Conservation (phyloP, 2,888 invertebrate species). For the Aproaerema taeniolella region DNA sequence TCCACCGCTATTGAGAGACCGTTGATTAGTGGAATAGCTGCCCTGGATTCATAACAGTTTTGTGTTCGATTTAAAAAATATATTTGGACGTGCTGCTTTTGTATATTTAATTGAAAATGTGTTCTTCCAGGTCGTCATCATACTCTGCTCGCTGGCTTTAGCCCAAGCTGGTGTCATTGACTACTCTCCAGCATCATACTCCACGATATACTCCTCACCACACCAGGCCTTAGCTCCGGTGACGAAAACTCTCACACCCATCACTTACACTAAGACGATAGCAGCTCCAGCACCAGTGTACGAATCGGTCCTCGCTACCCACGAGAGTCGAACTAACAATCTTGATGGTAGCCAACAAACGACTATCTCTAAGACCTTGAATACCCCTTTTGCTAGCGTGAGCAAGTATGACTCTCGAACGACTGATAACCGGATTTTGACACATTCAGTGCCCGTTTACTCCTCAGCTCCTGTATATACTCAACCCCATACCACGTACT, state of each 20-base stretch:
- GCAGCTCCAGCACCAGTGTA: constrained; percentile 26
- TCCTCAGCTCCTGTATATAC: constrained; percentile 21
- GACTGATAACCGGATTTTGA: constrained; percentile 17
- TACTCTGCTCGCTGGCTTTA: constrained; percentile 28
- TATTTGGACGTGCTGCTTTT: too few species aligned
- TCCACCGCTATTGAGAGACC: too few species aligned
- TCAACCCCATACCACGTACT: constrained; percentile 22
- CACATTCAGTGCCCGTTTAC: constrained; percentile 24
- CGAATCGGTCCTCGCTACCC: constrained; percentile 25
- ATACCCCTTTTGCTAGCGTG: constrained; percentile 23
- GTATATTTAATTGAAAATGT: too few species aligned
- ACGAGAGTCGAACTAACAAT: constrained; percentile 25
- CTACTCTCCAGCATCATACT: constrained; percentile 25
- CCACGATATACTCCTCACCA: constrained; percentile 26
- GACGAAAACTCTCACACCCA: constrained; percentile 10
- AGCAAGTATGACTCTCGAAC: constrained; percentile 26
- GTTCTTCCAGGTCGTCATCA: constrained; percentile 29
- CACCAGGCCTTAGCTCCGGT: constrained; percentile 15
- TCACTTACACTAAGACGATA: constrained; percentile 18
- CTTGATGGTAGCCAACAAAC: constrained; percentile 25
- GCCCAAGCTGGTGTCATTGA: constrained; percentile 28
- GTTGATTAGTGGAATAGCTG: too few species aligned
- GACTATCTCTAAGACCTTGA: constrained; percentile 24
- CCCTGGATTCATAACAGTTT: too few species aligned
- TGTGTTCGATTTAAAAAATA: too few species aligned